Percentiles rank a stretch among this genome's conserved stretches.
Evolutionary conservation across 2,888 invertebrate species (phyloP).

Genomic region (Embidobia sp.): DNA sequence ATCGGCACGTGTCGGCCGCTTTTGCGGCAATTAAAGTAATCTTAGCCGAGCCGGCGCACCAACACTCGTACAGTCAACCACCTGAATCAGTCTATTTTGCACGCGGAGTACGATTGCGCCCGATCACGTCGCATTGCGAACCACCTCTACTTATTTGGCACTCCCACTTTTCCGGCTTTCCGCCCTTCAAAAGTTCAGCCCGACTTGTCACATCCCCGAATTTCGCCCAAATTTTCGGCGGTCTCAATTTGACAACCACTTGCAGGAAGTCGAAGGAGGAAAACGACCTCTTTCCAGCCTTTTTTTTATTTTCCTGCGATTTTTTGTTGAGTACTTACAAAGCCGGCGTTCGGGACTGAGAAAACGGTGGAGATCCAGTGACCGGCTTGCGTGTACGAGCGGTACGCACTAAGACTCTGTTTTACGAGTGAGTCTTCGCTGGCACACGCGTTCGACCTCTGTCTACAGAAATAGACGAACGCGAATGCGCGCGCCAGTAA

Average conservation of each 20-base stretch:
- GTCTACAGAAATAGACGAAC: slow-evolving; percentile 63
- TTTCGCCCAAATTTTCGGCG: not conserved
- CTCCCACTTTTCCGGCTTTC: slow-evolving; percentile 12
- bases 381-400: slow-evolving; percentile 41
- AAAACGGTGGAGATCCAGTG: not conserved
- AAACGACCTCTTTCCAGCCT: not conserved
- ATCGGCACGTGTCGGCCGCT: slow-evolving; percentile 23
- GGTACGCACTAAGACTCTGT: slow-evolving; percentile 50
- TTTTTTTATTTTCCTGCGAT: too few species aligned
- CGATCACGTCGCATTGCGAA: too few species aligned
- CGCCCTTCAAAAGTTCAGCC: not conserved
- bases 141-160: slow-evolving; percentile 27
- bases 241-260: too few species aligned
- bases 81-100: slow-evolving; percentile 34
- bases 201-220: too few species aligned
- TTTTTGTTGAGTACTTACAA: slow-evolving; percentile 51
- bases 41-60: slow-evolving; percentile 33
- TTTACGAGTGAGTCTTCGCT: slow-evolving; percentile 45
- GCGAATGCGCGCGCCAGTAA: slow-evolving; percentile 59
- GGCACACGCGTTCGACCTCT: slow-evolving; percentile 60
- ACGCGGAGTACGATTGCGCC: slow-evolving; percentile 16
- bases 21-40: slow-evolving; percentile 30
- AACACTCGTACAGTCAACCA: slow-evolving; percentile 35
- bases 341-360: slow-evolving; percentile 21
- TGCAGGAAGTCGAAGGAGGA: too few species aligned